Evolutionary conservation across 2,888 invertebrate species (phyloP), one percentile per base, ranked within the genome.

Genomic region (Pyrochroa serraticornis): DNA sequence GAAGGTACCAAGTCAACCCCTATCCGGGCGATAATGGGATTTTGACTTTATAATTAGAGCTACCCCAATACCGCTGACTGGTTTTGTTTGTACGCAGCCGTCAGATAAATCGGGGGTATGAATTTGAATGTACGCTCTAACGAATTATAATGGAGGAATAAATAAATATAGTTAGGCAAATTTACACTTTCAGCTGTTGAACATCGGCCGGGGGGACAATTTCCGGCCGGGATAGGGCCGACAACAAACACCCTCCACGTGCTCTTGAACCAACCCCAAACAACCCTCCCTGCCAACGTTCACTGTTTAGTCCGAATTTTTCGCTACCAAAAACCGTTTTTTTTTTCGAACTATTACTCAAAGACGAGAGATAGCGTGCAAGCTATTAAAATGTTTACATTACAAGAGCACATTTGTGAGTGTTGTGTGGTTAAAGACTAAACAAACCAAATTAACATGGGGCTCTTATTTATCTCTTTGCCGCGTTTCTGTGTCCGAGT

Each of bases 21-120:
- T 47, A 32, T n/a, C 44, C 49, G 45, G 53, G 47, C 46, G 50
- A 49, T 55, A 60, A 65, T 62, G 68, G 70, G 74, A 75, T 77
- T 78, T 77, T 78, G 78, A 78, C 78, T 78, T 77, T 75, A 75
- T 76, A 77, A 78, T 77, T 77, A 77, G 75, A 70, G 71, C 73
- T 56, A 60, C 71, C 75, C 70, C 70, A 73, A 60, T 62, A 65
- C 62, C 64, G 70, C 30, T 51, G 31, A 46, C 51, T 51, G 57
- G 50, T 57, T 55, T 74, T 76, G 75, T 76, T 74, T 74, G 73
- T 71, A 70, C 67, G 70, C 74, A 72, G 69, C 74, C 72, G 73
- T 70, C 71, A 70, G 71, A 71, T 75, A 76, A 76, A 77, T 77
- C 76, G 73, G 71, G 73, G 75, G 72, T 75, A 77, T 77, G 77